These are phyloP conservation scores for Aphyosemion australe DNA, from an alignment of 2,113 vertebrate species.

Conservation along the genomic window DNA sequence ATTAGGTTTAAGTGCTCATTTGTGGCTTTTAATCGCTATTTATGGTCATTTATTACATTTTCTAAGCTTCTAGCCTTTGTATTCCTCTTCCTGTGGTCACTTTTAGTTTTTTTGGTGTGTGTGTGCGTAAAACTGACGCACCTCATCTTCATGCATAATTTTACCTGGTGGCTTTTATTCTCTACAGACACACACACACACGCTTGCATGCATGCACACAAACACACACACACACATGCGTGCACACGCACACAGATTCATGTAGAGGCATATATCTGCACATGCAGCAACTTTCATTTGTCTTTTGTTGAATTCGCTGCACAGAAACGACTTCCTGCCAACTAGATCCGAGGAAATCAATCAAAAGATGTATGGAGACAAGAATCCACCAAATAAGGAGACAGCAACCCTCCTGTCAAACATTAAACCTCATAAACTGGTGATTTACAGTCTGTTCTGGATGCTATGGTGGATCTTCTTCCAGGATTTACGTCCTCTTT, in stretches of 20 bases:
- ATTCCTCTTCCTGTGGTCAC: too few relatives aligned
- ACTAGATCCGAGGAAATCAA: too few relatives aligned
- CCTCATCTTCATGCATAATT: slow-evolving; percentile 32
- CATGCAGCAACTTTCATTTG: slow-evolving; percentile 9
- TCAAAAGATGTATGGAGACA: background rate
- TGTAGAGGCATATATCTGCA: slow-evolving; percentile 48
- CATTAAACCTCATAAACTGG: background rate
- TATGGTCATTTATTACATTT: too few relatives aligned
- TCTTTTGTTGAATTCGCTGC: background rate
- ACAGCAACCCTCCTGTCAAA: background rate
- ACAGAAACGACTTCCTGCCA: background rate
- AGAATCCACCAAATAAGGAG: slow-evolving; percentile 14
- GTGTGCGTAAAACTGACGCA: slow-evolving; percentile 6
- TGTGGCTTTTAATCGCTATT: too few relatives aligned
- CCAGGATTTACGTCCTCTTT: background rate
- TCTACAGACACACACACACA: slow-evolving; percentile 19
- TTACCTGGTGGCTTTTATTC: slow-evolving; percentile 31
- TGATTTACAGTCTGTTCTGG: slow-evolving; percentile 3
- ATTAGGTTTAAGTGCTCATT: too few relatives aligned
- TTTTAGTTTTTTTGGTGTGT: too few relatives aligned
- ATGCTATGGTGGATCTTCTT: background rate
- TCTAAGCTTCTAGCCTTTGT: too few relatives aligned
- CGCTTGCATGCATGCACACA: slow-evolving; percentile 6
- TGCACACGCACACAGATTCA: slow-evolving; percentile 37
- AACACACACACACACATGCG: slow-evolving; percentile 4